Percentiles rank a stretch among this genome's conserved stretches.
phyloP scores from a whole-genome alignment of 2,888 invertebrate genomes.

The Petrolisthes cinctipes region DNA sequence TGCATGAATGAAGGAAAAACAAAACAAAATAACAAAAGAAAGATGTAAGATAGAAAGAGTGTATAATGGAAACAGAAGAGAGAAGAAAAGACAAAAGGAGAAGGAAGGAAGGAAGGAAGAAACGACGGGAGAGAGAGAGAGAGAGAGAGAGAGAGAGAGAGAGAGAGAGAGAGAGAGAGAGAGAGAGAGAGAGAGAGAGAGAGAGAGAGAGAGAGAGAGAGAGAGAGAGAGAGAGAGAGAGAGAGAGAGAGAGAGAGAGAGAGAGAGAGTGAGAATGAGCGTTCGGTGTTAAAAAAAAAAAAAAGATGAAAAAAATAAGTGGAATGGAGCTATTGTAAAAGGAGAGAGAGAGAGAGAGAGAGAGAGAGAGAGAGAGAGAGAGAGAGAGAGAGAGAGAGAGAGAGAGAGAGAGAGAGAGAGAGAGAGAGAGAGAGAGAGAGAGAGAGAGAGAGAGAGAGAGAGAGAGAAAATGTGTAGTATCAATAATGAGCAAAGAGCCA shows the following conservation, averaged over 20 bases:
- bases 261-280: neutral
- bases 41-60: neutral
- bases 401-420: neutral
- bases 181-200: neutral
- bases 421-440: neutral
- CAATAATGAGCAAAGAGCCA: neutral
- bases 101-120: neutral
- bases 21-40: neutral
- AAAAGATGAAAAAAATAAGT: neutral
- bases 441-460: neutral
- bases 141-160: neutral
- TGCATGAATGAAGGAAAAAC: neutral
- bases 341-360: neutral
- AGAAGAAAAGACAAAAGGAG: neutral
- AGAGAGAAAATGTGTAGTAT: neutral
- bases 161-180: neutral
- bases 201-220: neutral
- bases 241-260: neutral
- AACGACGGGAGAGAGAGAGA: neutral
- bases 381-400: neutral
- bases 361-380: no score
- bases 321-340: neutral
- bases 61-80: neutral
- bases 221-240: neutral
- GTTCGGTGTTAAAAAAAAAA: neutral